These are phyloP conservation scores for Crioceris asparagi DNA, from an alignment of 2,888 invertebrate genomes.

Conservation along the genomic window DNA sequence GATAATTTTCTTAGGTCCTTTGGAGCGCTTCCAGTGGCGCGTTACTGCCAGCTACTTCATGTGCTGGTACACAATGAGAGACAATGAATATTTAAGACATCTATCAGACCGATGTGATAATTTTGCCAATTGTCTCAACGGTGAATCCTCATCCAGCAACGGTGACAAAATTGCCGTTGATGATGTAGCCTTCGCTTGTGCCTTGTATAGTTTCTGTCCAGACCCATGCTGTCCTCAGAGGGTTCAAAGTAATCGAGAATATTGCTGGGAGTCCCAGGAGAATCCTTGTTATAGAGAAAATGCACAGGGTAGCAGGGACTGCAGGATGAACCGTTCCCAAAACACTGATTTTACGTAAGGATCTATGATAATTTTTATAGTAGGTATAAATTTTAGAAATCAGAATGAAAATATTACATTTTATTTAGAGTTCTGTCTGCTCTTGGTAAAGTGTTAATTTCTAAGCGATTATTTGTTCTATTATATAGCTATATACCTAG, in stretches of 20 bases:
- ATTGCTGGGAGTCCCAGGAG: constrained; percentile 37
- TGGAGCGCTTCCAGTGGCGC: constrained; percentile 52
- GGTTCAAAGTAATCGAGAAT: constrained; percentile 34
- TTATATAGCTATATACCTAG: too few relatives aligned
- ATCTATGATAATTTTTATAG: too few relatives aligned
- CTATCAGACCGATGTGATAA: constrained; percentile 51
- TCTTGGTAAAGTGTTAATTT: too few relatives aligned
- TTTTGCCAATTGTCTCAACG: constrained; percentile 47
- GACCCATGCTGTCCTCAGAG: constrained; percentile 51
- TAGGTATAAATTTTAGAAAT: too few relatives aligned
- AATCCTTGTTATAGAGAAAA: constrained; percentile 47
- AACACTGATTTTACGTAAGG: constrained; percentile 33
- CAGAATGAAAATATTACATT: too few relatives aligned
- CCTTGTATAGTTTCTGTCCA: constrained; percentile 50
- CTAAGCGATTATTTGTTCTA: too few relatives aligned
- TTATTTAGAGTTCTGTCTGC: too few relatives aligned
- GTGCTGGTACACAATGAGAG: constrained; percentile 56
- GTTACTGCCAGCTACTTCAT: constrained; percentile 54
- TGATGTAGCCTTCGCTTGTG: constrained; percentile 45
- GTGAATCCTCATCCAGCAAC: too few relatives aligned
- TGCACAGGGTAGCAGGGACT: constrained; percentile 26
- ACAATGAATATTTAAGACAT: constrained; percentile 40
- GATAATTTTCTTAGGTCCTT: constrained; percentile 29
- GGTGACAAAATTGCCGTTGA: too few relatives aligned
- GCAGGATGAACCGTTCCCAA: constrained; percentile 22